Conservation (phyloP, 1,140 invertebrate genomes). For the Ctenoplectra terminalis region DNA sequence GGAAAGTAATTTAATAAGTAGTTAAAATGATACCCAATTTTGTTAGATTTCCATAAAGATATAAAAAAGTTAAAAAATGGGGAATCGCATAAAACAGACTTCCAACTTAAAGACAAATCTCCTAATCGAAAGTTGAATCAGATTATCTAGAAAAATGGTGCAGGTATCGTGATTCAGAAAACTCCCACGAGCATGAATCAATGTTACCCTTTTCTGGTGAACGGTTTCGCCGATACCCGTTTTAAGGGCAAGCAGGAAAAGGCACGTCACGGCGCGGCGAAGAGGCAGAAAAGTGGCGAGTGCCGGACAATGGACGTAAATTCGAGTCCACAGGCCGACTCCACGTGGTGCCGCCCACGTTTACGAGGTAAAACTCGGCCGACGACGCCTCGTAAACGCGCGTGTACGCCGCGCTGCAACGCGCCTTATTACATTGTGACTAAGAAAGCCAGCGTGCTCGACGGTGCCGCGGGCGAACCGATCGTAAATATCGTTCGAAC, state of each 20-base stretch:
- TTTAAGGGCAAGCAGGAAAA: slow-evolving; percentile 39
- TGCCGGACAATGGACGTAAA: slow-evolving; percentile 70
- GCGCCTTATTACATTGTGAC: slow-evolving; percentile 66
- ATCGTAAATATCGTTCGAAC: slow-evolving; percentile 68
- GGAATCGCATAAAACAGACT: no score
- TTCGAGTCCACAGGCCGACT: slow-evolving; percentile 57
- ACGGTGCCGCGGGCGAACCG: slow-evolving; percentile 47
- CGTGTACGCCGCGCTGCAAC: slow-evolving; percentile 17
- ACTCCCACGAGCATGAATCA: slow-evolving; percentile 27
- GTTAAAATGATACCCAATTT: no score
- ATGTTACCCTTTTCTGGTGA: slow-evolving; percentile 5
- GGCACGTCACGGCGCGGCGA: slow-evolving; percentile 33
- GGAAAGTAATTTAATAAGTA: no score
- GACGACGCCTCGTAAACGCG: slow-evolving; percentile 69
- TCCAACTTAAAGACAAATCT: no score
- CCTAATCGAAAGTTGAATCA: no score
- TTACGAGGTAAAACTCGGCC: slow-evolving; percentile 60
- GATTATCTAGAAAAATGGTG: background rate
- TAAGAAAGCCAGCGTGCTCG: slow-evolving; percentile 52
- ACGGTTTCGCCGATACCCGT: background rate
- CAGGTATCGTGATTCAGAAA: background rate
- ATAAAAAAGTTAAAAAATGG: no score
- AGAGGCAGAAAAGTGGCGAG: slow-evolving; percentile 64
- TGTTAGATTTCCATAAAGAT: no score
- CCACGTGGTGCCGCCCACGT: slow-evolving; percentile 69